These are phyloP conservation scores for Platichthys flesus DNA, from an alignment of 2,113 vertebrate species.

Conservation along the genomic window DNA sequence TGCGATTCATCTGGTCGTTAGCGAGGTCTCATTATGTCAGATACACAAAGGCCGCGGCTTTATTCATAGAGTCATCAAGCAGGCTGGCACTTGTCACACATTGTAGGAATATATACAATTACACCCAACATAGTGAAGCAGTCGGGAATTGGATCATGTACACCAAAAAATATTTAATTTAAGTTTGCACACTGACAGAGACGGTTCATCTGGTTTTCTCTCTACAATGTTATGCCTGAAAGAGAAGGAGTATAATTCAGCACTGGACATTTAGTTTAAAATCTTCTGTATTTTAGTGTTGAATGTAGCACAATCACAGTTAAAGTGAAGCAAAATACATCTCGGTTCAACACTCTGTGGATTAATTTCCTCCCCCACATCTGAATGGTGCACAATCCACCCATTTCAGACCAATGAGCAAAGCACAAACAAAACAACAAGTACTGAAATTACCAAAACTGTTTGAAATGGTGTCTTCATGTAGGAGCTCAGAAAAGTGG, in stretches of 20 bases:
- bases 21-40: constrained; percentile 64
- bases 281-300: not conserved
- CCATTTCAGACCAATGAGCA: too few species aligned
- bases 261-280: not conserved
- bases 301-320: not conserved
- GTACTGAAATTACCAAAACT: too few species aligned
- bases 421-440: too few species aligned
- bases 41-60: constrained; percentile 44
- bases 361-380: too few species aligned
- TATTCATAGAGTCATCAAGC: constrained; percentile 59
- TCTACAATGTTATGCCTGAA: not conserved
- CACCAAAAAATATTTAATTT: not conserved
- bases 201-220: not conserved
- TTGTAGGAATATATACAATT: constrained; percentile 43
- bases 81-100: constrained; percentile 46
- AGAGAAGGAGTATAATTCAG: not conserved
- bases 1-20: constrained; percentile 67
- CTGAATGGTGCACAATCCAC: too few species aligned
- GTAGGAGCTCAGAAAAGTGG: too few species aligned
- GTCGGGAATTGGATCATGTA: constrained; percentile 20
- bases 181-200: not conserved
- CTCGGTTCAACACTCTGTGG: too few species aligned
- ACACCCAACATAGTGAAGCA: constrained; percentile 14
- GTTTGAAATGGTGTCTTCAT: too few species aligned
- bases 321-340: too few species aligned